A percentile compares a stretch with the other conserved stretches of the same genome.
These are phyloP conservation scores for Phengaris arion DNA, from an alignment of 2,888 invertebrate species.

Conservation along the genomic window DNA sequence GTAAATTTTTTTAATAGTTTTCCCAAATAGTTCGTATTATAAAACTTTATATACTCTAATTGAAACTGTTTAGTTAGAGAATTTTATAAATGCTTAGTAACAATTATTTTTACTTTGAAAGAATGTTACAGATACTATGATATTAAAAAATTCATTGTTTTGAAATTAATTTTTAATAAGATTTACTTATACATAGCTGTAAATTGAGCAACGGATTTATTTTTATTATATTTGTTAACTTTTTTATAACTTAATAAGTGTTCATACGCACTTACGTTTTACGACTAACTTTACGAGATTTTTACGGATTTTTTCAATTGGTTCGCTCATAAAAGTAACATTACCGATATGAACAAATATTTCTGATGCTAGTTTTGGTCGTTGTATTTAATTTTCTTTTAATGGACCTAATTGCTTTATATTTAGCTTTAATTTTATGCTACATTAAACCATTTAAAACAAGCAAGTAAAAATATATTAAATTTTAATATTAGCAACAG, in stretches of 20 bases:
- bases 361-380: neutral
- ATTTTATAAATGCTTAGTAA: too few relatives aligned
- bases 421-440: slow-evolving; percentile 3
- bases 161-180: neutral
- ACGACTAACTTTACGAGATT: slow-evolving; percentile 17
- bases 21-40: too few relatives aligned
- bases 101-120: too few relatives aligned
- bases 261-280: slow-evolving; percentile 13
- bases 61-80: too few relatives aligned
- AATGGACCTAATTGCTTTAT: neutral
- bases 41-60: too few relatives aligned
- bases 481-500: too few relatives aligned
- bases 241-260: slow-evolving; percentile 16
- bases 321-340: slow-evolving; percentile 7
- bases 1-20: too few relatives aligned
- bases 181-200: neutral
- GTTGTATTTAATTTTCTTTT: slow-evolving; percentile 1
- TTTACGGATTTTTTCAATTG: slow-evolving; percentile 18
- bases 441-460: neutral
- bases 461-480: neutral
- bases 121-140: too few relatives aligned
- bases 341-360: neutral
- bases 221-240: slow-evolving; percentile 17
- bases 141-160: too few relatives aligned
- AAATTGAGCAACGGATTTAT: slow-evolving; percentile 11